Evolutionary conservation across 2,113 vertebrate genomes (phyloP).

Genomic region (Paradisaea rubra): DNA sequence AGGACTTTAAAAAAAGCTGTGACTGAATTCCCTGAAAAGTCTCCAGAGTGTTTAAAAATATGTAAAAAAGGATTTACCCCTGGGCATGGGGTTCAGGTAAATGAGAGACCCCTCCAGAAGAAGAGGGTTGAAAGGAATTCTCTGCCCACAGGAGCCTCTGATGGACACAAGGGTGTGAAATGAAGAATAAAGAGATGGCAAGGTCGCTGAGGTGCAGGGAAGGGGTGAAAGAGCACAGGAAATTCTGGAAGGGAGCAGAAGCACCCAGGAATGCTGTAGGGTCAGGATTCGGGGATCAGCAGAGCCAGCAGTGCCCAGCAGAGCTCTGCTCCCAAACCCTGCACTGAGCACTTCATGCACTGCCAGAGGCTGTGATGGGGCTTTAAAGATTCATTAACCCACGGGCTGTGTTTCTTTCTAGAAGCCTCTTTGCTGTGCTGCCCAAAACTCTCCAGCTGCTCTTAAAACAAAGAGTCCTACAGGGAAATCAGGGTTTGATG

Average conservation of each 20-base stretch:
- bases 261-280: neutral
- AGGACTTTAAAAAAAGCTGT: neutral
- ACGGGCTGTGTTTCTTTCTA: neutral
- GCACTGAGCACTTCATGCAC: neutral
- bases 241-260: neutral
- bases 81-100: neutral
- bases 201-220: neutral
- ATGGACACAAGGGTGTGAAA: neutral
- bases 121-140: neutral
- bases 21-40: neutral
- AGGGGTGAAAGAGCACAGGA: neutral
- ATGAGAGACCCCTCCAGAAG: neutral
- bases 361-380: neutral
- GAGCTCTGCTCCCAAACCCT: neutral
- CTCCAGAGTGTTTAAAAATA: neutral
- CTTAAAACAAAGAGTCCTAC: neutral
- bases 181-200: neutral
- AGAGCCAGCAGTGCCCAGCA: neutral
- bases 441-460: neutral
- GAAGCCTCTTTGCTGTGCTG: neutral
- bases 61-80: neutral
- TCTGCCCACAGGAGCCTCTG: neutral
- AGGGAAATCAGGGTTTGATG: accelerated
- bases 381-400: neutral
- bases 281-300: neutral